These are phyloP conservation scores for Cheumatopsyche charites DNA, from an alignment of 1,140 invertebrate species.

Conservation along the genomic window DNA sequence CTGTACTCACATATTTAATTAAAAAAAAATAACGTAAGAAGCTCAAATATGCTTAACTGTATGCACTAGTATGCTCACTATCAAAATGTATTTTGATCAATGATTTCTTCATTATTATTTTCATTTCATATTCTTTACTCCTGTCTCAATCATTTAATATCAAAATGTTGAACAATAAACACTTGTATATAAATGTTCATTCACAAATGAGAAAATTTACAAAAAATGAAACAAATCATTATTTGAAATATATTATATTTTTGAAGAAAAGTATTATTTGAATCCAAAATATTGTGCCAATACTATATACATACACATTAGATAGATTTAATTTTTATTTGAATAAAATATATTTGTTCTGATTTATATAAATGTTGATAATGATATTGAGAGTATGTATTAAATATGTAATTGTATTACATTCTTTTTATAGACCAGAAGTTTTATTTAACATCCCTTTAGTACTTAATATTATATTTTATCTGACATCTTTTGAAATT, in stretches of 20 bases:
- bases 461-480: no score
- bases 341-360: constrained; percentile 8
- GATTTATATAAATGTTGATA: constrained; percentile 34
- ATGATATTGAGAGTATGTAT: constrained; percentile 44
- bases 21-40: neutral
- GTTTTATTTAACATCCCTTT: constrained; percentile 24
- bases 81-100: neutral
- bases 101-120: no score
- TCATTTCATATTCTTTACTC: neutral
- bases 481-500: no score
- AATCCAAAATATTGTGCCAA: constrained; percentile 13
- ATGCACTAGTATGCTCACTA: constrained; percentile 8
- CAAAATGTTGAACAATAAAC: neutral
- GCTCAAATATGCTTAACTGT: constrained; percentile 10
- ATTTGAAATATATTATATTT: constrained; percentile 11
- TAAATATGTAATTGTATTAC: constrained; percentile 44
- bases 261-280: constrained; percentile 22
- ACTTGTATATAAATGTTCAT: neutral
- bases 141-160: neutral
- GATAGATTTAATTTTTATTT: constrained; percentile 11
- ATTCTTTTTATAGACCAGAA: constrained; percentile 46
- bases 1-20: constrained; percentile 5
- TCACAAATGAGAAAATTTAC: constrained; percentile 25
- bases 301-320: constrained; percentile 18
- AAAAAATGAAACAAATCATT: neutral